Conservation (phyloP, 2,888 invertebrate genomes). For the Synanthedon tipuliformis region DNA sequence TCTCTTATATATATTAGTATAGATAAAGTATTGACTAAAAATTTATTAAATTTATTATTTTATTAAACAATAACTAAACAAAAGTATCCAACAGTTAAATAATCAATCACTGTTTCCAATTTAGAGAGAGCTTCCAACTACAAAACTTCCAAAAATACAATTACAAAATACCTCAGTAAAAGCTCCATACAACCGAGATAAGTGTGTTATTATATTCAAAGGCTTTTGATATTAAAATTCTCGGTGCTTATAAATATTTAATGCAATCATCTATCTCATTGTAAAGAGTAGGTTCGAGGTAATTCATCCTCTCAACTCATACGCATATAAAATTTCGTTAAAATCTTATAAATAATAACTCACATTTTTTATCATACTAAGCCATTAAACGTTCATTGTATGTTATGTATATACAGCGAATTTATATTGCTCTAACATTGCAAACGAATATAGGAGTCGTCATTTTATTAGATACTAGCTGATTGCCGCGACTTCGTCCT, state of each 20-base stretch:
- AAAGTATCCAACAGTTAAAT: no score
- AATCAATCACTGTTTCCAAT: no score
- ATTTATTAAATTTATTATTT: no score
- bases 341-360: constrained; percentile 2
- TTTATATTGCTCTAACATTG: no score
- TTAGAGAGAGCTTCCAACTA: background rate
- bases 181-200: background rate
- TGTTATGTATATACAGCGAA: no score
- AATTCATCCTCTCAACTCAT: constrained; percentile 19
- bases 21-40: no score
- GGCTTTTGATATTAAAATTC: constrained; percentile 48
- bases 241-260: constrained; percentile 46
- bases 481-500: no score
- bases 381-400: no score
- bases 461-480: no score
- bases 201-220: constrained; percentile 31
- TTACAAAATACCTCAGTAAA: background rate
- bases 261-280: constrained; percentile 37
- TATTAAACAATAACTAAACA: no score
- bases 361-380: background rate
- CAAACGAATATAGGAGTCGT: no score
- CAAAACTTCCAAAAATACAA: background rate
- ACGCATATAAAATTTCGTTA: constrained; percentile 11
- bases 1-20: no score
- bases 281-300: constrained; percentile 25